These are phyloP conservation scores for Lamellibrachia satsuma DNA, from an alignment of 2,888 invertebrate species.

Conservation along the genomic window DNA sequence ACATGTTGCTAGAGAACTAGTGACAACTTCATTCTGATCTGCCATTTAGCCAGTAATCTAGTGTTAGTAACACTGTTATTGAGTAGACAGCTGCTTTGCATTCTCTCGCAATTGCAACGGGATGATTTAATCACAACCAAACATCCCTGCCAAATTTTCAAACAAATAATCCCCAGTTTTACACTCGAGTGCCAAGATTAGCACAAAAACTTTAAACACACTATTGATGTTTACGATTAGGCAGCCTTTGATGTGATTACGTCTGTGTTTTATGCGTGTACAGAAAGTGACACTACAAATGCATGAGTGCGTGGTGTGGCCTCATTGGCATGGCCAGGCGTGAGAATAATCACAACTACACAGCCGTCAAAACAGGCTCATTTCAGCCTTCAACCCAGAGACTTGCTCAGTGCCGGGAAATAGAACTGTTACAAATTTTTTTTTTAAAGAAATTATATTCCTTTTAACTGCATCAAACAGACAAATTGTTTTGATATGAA, in stretches of 20 bases:
- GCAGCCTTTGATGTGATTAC: not conserved
- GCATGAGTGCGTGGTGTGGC: not conserved
- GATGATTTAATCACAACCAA: not conserved
- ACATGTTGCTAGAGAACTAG: not conserved
- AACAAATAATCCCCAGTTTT: not conserved
- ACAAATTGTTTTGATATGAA: too few species aligned
- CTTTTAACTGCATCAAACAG: too few species aligned
- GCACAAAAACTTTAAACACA: not conserved
- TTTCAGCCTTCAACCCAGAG: not conserved
- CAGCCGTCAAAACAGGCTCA: not conserved
- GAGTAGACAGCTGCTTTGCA: not conserved
- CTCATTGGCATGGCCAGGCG: not conserved
- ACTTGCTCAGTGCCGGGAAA: too few species aligned
- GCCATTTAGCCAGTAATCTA: not conserved
- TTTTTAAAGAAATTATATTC: too few species aligned
- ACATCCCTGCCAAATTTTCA: not conserved
- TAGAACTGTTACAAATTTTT: too few species aligned
- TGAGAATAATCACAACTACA: not conserved
- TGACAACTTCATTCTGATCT: conserved; percentile 8
- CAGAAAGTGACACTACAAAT: not conserved
- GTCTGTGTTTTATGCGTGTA: not conserved
- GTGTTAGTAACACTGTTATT: not conserved
- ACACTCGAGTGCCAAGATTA: not conserved
- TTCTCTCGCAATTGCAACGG: not conserved
- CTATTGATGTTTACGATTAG: conserved; percentile 13